These are phyloP conservation scores for Drosophila kanapiae DNA, from an alignment of 1,140 invertebrate species.

Conservation along the genomic window DNA sequence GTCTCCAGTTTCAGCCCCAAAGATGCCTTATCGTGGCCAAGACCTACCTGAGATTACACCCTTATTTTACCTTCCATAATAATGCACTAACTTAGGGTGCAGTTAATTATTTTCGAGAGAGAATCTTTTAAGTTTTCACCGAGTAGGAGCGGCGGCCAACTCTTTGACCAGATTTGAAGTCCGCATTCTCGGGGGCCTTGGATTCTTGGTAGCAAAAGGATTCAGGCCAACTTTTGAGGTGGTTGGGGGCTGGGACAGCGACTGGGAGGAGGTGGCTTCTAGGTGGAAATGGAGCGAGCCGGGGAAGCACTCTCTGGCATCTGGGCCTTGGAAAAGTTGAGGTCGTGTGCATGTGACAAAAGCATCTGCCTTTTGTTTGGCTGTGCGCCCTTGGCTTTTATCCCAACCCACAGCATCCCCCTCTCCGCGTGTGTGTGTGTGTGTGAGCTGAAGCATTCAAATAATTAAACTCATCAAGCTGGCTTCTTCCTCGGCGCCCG, in stretches of 20 bases:
- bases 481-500: slow-evolving; percentile 37
- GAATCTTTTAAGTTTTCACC: not conserved
- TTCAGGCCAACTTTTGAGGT: not conserved
- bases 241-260: not conserved
- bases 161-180: slow-evolving; percentile 32
- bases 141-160: not conserved
- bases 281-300: not conserved
- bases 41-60: too few relatives aligned
- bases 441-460: slow-evolving; percentile 75
- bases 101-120: not conserved
- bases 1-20: too few relatives aligned
- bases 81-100: not conserved
- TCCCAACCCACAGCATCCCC: not conserved
- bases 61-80: too few relatives aligned
- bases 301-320: slow-evolving; percentile 9
- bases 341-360: slow-evolving; percentile 70
- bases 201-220: slow-evolving; percentile 18
- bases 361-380: slow-evolving; percentile 80
- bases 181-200: slow-evolving; percentile 23
- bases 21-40: too few relatives aligned
- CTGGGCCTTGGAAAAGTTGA: slow-evolving; percentile 44
- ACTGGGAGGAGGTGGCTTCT: not conserved
- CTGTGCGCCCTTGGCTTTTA: slow-evolving; percentile 61
- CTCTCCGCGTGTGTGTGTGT: slow-evolving; percentile 28
- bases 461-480: slow-evolving; percentile 82